These are phyloP conservation scores for Melanotaenia pygmaea DNA, from an alignment of 2,797 vertebrate species.

Conservation along the genomic window DNA sequence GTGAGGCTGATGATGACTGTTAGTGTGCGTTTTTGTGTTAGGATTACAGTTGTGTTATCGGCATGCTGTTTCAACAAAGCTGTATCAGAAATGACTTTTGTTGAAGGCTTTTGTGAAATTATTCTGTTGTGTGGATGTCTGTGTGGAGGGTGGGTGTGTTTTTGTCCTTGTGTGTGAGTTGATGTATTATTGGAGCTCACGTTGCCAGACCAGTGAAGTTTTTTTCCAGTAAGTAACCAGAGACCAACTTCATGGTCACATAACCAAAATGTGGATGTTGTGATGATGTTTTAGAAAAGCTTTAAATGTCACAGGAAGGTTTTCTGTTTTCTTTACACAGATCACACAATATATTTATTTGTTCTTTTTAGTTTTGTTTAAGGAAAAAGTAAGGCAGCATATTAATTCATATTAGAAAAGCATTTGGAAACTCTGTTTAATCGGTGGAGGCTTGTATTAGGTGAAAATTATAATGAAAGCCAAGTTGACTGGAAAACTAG, in stretches of 20 bases:
- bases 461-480: not conserved
- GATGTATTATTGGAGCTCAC: slow-evolving; percentile 40
- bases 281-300: slow-evolving; percentile 11
- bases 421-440: not conserved
- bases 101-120: not conserved
- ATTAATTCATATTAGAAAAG: not conserved
- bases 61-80: not conserved
- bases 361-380: not conserved
- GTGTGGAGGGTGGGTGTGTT: not conserved
- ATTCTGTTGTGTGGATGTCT: not conserved
- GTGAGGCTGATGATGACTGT: slow-evolving; percentile 32
- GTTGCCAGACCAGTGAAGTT: slow-evolving; percentile 12
- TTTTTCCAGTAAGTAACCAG: slow-evolving; percentile 60
- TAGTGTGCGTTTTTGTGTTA: slow-evolving; percentile 9
- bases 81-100: not conserved
- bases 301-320: not conserved
- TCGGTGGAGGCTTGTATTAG: not conserved
- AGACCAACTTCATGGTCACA: slow-evolving; percentile 24
- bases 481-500: too few species aligned
- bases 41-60: not conserved
- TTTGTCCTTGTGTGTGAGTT: slow-evolving; percentile 18
- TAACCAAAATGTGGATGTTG: slow-evolving; percentile 32
- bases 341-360: not conserved
- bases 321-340: slow-evolving; percentile 8
- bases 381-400: not conserved